phyloP scores from a whole-genome alignment of 2,888 invertebrate species.

The Nomada goodeniana region DNA sequence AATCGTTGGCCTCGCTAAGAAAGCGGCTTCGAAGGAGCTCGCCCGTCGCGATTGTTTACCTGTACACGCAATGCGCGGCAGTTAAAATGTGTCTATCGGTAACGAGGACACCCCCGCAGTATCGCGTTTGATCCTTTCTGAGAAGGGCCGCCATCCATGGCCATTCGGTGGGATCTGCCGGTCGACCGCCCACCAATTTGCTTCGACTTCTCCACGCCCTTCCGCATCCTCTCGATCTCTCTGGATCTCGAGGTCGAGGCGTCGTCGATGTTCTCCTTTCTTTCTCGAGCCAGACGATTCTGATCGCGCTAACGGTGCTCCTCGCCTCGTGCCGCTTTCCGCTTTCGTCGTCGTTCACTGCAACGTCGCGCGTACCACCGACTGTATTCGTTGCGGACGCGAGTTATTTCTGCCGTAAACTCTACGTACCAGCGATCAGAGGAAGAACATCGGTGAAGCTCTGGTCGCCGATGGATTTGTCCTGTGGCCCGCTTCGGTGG shows the following conservation, averaged over 20 bases:
- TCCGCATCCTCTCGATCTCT: slow-evolving; percentile 85
- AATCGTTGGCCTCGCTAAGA: no score
- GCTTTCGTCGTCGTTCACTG: background rate
- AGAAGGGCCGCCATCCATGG: slow-evolving; percentile 94
- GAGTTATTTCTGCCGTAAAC: no score
- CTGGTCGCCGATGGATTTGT: slow-evolving; percentile 37
- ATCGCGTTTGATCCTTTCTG: slow-evolving; percentile 87
- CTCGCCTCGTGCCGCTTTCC: background rate
- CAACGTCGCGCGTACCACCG: background rate
- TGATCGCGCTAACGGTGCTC: background rate
- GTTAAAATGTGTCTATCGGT: slow-evolving; percentile 92
- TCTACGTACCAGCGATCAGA: slow-evolving; percentile 70
- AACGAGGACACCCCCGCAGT: slow-evolving; percentile 93
- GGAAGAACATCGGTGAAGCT: slow-evolving; percentile 70
- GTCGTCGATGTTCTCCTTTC: slow-evolving; percentile 17
- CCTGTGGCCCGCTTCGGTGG: slow-evolving; percentile 72
- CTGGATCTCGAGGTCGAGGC: slow-evolving; percentile 32
- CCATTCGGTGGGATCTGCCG: slow-evolving; percentile 89
- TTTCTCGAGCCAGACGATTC: slow-evolving; percentile 18
- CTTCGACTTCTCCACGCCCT: slow-evolving; percentile 85
- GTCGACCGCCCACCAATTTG: slow-evolving; percentile 87
- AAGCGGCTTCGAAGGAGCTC: no score
- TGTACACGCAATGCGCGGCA: slow-evolving; percentile 88
- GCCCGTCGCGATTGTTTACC: slow-evolving; percentile 53
- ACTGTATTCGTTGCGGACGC: no score